Conservation (phyloP, 1,140 invertebrate species). For the Caenorhabditis brenneri region DNA sequence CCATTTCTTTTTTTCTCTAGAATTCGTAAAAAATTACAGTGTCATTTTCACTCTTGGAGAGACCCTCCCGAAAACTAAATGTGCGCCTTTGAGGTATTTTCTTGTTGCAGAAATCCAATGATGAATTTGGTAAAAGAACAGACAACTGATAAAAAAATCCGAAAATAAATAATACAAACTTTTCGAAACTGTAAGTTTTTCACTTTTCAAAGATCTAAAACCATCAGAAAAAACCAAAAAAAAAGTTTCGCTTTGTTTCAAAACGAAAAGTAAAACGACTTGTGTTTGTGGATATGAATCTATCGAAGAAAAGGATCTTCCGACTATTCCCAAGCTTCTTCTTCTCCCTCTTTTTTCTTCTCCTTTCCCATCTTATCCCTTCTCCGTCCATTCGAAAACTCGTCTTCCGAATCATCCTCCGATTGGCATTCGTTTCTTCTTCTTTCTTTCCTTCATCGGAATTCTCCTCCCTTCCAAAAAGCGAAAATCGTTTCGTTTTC, state of each 20-base stretch:
- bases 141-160: too few relatives aligned
- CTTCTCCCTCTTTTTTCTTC: background rate
- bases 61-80: too few relatives aligned
- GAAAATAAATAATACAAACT: too few relatives aligned
- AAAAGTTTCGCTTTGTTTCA: background rate
- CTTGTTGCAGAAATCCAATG: too few relatives aligned
- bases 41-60: too few relatives aligned
- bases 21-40: too few relatives aligned
- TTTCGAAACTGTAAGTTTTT: too few relatives aligned
- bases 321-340: background rate
- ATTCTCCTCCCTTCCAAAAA: background rate
- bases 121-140: too few relatives aligned
- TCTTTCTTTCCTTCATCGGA: background rate
- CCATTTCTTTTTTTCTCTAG: too few relatives aligned
- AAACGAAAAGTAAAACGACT: slow-evolving; percentile 3
- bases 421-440: slow-evolving; percentile 30
- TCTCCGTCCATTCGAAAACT: background rate
- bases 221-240: too few relatives aligned
- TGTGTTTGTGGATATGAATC: background rate
- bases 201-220: too few relatives aligned
- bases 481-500: slow-evolving; percentile 34
- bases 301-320: slow-evolving; percentile 21
- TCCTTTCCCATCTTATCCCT: background rate
- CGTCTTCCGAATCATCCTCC: slow-evolving; percentile 34
- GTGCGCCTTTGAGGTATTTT: too few relatives aligned